A percentile compares a stretch with the other conserved stretches of the same genome.
Conservation (phyloP, 2,113 vertebrate genomes). For the Zingel zingel region DNA sequence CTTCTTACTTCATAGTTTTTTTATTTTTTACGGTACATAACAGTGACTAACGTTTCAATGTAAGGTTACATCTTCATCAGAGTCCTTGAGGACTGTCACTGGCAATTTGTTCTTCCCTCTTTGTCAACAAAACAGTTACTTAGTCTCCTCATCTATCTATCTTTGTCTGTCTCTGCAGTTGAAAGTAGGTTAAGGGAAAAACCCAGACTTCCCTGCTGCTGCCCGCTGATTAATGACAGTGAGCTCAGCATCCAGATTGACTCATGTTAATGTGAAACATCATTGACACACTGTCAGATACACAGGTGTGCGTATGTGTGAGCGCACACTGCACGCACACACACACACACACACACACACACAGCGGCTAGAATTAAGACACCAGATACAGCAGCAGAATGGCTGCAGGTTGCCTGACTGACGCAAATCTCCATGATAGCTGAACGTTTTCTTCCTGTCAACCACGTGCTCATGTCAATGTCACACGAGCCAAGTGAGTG, state of each 20-base stretch:
- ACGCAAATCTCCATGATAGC: slow-evolving; percentile 58
- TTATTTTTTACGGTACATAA: too few species aligned
- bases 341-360: slow-evolving; percentile 22
- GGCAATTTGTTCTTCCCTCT: slow-evolving; percentile 15
- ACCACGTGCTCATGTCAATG: slow-evolving; percentile 44
- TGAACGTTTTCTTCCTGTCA: slow-evolving; percentile 62
- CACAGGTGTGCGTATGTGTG: slow-evolving; percentile 18
- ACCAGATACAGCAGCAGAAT: slow-evolving; percentile 51
- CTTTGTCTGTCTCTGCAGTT: not conserved
- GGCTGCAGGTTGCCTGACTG: slow-evolving; percentile 53
- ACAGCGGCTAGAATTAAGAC: slow-evolving; percentile 11
- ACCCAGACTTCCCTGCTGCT: slow-evolving; percentile 40
- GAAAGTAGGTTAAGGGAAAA: slow-evolving; percentile 66
- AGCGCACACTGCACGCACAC: not conserved
- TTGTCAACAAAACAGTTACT: not conserved
- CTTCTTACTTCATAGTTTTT: too few species aligned
- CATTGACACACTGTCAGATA: slow-evolving; percentile 31
- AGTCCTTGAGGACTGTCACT: too few species aligned
- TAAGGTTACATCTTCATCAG: too few species aligned
- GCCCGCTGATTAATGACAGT: slow-evolving; percentile 68
- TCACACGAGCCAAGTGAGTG: slow-evolving; percentile 52
- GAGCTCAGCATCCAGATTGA: slow-evolving; percentile 51
- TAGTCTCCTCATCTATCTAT: not conserved
- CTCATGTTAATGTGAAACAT: slow-evolving; percentile 46
- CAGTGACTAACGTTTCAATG: too few species aligned